Evolutionary conservation across 1,140 invertebrate species (phyloP).

Genomic region (Cotesia glomerata): DNA sequence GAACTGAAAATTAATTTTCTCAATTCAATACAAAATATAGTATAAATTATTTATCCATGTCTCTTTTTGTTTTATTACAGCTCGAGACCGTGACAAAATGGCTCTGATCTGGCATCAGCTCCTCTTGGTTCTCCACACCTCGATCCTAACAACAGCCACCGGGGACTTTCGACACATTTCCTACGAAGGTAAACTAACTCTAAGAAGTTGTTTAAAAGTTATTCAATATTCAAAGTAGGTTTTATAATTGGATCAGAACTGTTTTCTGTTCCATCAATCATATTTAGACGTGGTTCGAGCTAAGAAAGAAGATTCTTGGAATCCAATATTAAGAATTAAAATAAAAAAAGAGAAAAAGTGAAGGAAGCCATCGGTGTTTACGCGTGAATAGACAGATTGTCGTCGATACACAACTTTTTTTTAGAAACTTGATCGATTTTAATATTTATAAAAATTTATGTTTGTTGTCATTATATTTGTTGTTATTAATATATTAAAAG

Average conservation of each 20-base stretch:
- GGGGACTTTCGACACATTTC: slow-evolving; percentile 54
- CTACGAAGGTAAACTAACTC: slow-evolving; percentile 48
- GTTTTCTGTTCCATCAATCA: background rate
- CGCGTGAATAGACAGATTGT: slow-evolving; percentile 14
- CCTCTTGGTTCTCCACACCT: slow-evolving; percentile 32
- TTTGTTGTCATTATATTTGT: too few species aligned
- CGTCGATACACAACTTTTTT: background rate
- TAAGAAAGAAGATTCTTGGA: too few species aligned
- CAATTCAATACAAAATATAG: too few species aligned
- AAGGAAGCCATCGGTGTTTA: background rate
- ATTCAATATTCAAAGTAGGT: background rate
- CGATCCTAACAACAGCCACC: slow-evolving; percentile 29
- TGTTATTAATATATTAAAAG: too few species aligned
- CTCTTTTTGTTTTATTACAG: slow-evolving; percentile 12
- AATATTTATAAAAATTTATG: too few species aligned
- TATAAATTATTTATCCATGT: background rate
- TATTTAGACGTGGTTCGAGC: background rate
- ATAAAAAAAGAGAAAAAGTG: too few species aligned
- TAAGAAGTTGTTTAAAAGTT: too few species aligned
- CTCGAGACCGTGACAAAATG: slow-evolving; percentile 35
- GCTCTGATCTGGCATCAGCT: slow-evolving; percentile 27
- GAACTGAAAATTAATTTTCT: too few species aligned
- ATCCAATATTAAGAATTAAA: background rate
- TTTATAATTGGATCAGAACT: slow-evolving; percentile 1
- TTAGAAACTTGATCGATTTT: too few species aligned